Conservation (phyloP, 2,113 vertebrate genomes). For the Myocastor coypus region DNA sequence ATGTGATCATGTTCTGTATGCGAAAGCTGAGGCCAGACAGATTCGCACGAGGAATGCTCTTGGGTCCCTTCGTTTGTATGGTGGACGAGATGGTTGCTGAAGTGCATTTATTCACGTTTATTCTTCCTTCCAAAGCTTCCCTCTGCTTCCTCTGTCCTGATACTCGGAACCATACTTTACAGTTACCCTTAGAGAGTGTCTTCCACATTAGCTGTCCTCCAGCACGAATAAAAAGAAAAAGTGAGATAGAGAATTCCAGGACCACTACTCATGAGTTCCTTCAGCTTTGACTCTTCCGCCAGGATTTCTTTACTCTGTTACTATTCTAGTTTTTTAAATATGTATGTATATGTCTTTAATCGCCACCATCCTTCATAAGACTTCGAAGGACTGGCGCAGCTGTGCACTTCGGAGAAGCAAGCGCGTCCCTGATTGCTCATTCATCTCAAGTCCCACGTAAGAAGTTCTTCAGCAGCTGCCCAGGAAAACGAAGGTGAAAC, state of each 20-base stretch:
- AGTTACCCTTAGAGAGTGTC: background rate
- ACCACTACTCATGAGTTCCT: background rate
- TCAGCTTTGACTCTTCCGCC: background rate
- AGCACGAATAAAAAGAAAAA: background rate
- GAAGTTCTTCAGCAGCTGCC: constrained; percentile 72
- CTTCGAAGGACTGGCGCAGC: constrained; percentile 62
- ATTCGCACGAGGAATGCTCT: background rate
- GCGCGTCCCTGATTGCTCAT: constrained; percentile 51
- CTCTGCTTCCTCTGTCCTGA: background rate
- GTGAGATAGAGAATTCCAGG: background rate
- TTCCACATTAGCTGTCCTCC: background rate
- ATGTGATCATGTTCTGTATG: accelerated
- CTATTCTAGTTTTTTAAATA: background rate
- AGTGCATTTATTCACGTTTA: background rate
- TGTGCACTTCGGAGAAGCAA: constrained; percentile 59
- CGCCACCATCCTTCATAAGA: constrained; percentile 44
- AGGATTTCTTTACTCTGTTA: background rate
- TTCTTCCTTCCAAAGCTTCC: background rate
- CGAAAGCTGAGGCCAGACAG: background rate
- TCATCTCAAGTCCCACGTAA: constrained; percentile 63
- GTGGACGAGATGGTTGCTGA: background rate
- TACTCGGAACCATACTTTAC: background rate
- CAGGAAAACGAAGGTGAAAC: constrained; percentile 70
- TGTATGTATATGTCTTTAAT: constrained; percentile 52
- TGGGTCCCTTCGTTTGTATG: background rate